Evolutionary conservation across 1,140 invertebrate genomes (phyloP).

Genomic region (Bilobella aurantiaca): DNA sequence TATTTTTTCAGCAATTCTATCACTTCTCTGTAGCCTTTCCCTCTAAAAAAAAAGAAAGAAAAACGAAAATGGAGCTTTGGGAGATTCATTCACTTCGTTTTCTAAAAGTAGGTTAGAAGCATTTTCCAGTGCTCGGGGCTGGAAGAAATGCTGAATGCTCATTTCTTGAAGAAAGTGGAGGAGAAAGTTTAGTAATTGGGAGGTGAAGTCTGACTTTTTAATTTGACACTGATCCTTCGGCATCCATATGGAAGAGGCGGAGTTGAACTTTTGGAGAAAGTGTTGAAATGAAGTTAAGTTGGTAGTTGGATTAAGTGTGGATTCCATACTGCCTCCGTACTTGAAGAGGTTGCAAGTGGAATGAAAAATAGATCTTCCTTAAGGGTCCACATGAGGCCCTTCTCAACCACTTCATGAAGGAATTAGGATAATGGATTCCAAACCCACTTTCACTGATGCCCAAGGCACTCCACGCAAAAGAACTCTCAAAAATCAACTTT

Average conservation of each 20-base stretch:
- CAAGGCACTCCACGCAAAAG: too few species aligned
- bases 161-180: not conserved
- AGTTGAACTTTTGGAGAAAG: not conserved
- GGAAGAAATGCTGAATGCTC: not conserved
- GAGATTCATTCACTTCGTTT: too few species aligned
- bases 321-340: too few species aligned
- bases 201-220: not conserved
- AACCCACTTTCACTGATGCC: too few species aligned
- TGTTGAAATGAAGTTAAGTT: not conserved
- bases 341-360: too few species aligned
- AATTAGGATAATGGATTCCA: too few species aligned
- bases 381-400: not conserved
- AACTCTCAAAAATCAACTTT: too few species aligned
- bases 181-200: not conserved
- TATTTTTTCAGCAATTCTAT: too few species aligned
- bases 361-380: not conserved
- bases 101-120: not conserved
- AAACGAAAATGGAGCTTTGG: too few species aligned
- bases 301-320: not conserved
- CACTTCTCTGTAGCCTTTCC: too few species aligned
- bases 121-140: not conserved
- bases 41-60: too few species aligned
- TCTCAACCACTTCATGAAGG: not conserved
- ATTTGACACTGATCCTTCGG: not conserved
- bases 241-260: too few species aligned